These are phyloP conservation scores for Symphodus melops DNA, from an alignment of 2,113 vertebrate genomes.

Conservation along the genomic window DNA sequence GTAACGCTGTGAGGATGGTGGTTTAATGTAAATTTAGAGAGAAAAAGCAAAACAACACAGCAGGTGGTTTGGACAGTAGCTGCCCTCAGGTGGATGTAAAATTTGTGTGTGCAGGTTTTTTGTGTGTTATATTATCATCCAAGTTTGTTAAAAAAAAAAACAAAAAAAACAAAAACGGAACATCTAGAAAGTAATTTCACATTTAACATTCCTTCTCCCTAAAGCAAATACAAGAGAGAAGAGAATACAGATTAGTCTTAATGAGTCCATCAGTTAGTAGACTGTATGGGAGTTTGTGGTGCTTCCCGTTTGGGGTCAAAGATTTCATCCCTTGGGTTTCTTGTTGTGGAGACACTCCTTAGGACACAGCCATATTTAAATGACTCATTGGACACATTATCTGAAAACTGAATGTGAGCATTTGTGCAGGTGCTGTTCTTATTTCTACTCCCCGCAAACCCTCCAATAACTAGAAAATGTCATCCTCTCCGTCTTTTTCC, in stretches of 20 bases:
- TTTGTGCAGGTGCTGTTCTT: constrained; percentile 1
- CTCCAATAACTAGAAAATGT: no score
- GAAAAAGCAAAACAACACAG: constrained; percentile 34
- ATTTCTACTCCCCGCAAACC: neutral
- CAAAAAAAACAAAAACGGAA: no score
- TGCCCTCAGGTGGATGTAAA: constrained; percentile 37
- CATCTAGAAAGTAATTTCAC: constrained; percentile 6
- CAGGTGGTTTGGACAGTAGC: constrained; percentile 52
- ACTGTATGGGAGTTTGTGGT: neutral
- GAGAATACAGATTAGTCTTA: constrained; percentile 12
- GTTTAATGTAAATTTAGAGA: constrained; percentile 61
- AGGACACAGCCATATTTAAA: neutral
- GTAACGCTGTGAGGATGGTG: constrained; percentile 46
- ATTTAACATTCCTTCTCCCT: neutral
- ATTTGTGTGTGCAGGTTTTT: constrained; percentile 16
- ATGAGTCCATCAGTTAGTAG: constrained; percentile 30
- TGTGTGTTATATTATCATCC: neutral
- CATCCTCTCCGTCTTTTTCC: no score
- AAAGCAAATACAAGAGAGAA: constrained; percentile 12
- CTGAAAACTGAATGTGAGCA: constrained; percentile 10
- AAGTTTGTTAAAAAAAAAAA: constrained; percentile 7
- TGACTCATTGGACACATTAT: constrained; percentile 19
- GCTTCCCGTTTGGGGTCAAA: constrained; percentile 39
- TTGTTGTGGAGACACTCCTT: constrained; percentile 23
- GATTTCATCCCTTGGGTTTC: constrained; percentile 9